Conservation (phyloP, 1,140 invertebrate genomes). For the Calephelis virginiensis region DNA sequence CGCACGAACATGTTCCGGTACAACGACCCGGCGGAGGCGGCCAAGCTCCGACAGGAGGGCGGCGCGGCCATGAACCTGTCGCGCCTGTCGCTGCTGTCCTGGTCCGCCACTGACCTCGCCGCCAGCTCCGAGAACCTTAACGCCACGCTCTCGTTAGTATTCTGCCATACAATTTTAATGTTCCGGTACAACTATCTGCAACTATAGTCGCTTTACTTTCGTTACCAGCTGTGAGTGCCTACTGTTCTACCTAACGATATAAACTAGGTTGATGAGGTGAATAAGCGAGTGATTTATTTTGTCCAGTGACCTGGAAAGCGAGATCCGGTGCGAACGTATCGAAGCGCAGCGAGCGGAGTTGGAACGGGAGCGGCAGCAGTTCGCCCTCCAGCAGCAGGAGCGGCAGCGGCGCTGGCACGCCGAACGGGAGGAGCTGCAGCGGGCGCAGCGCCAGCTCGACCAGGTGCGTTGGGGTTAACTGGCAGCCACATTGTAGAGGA, state of each 20-base stretch:
- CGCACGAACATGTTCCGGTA: constrained; percentile 95
- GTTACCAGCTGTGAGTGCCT: no score
- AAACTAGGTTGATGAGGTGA: not conserved
- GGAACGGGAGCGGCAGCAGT: constrained; percentile 76
- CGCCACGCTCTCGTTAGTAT: constrained; percentile 54
- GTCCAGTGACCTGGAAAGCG: constrained; percentile 66
- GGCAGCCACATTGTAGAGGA: not conserved
- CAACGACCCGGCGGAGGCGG: constrained; percentile 94
- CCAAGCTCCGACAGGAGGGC: constrained; percentile 87
- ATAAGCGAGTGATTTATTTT: constrained; percentile 22
- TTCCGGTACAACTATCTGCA: no score
- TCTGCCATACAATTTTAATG: no score
- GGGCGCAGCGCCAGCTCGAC: constrained; percentile 80
- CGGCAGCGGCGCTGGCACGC: constrained; percentile 64
- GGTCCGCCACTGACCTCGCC: constrained; percentile 90
- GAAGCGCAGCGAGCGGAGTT: constrained; percentile 76
- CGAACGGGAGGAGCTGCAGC: constrained; percentile 63
- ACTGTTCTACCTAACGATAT: not conserved
- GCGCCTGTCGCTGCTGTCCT: constrained; percentile 89
- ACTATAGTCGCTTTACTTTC: no score
- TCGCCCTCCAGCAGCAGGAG: constrained; percentile 70
- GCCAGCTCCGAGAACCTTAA: constrained; percentile 85
- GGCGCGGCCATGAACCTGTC: constrained; percentile 87
- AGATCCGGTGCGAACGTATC: constrained; percentile 75
- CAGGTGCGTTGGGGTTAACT: constrained; percentile 61